Evolutionary conservation across 2,113 vertebrate species (phyloP), one percentile per base, ranked within the genome.

Genomic region (Sinocyclocheilus anshuiensis): DNA sequence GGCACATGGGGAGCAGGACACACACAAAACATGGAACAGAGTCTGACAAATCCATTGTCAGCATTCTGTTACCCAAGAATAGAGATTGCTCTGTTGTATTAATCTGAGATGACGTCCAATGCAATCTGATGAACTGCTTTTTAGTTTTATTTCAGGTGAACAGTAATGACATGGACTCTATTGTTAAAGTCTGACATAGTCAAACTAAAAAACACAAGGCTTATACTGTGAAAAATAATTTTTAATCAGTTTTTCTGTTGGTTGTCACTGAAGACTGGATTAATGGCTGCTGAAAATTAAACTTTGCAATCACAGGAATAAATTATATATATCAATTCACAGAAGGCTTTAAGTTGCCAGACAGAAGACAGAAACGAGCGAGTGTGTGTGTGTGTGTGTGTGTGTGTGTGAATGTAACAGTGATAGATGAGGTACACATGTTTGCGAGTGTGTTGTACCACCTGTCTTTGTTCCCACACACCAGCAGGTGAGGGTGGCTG

Each of bases 381-480:
- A 33, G 24, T 74, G 69, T 77, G n/a, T n/a, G n/a, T n/a, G n/a
- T n/a, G n/a, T n/a, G n/a, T n/a, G n/a, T n/a, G n/a, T n/a, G n/a
- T n/a, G n/a, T n/a, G n/a, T n/a, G n/a, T n/a, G n/a, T n/a, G n/a
- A n/a, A n/a, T n/a, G n/a, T n/a, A n/a, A n/a, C 42, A 33, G 45
- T 69, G 80, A 69, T 67, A 50, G 80, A 82, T 81, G 57, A 81
- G 78, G 24, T 82, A 53, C 18, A 53, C 45, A 33, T 82, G 48
- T n/a, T n/a, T n/a, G n/a, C n/a, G n/a, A n/a, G n/a, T 1, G 42
- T 53, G 75, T 59, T 92, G 0, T 94, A 99, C 98, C 97, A 96
- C 88, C 97, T 93, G 95, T 98, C 97, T 91, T 95, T 97, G 94
- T 98, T 99, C 88, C 98, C 98, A 0, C 97, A 96, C 84, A 96